A percentile compares a stretch with the other conserved stretches of the same genome.
These are phyloP conservation scores for Plecturocebus donacophilus DNA, from an alignment of 2,113 vertebrate species.

Conservation along the genomic window DNA sequence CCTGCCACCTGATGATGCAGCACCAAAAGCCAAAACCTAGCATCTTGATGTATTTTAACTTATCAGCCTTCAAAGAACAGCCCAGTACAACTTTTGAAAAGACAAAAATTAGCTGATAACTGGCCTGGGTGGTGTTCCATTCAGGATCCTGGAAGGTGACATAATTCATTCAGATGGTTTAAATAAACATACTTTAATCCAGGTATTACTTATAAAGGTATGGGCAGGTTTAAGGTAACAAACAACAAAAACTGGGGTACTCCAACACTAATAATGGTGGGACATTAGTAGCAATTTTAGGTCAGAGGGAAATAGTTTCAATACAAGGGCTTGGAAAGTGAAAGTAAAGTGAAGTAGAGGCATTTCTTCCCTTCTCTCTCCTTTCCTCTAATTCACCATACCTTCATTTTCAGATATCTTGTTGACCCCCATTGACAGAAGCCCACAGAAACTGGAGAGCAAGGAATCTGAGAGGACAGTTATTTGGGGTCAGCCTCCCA, in stretches of 20 bases:
- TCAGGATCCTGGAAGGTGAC: neutral
- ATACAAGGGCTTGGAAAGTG: neutral
- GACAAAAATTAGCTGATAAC: neutral
- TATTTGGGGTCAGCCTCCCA: neutral
- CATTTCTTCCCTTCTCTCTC: neutral
- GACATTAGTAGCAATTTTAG: neutral
- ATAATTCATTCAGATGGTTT: neutral
- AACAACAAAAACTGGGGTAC: neutral
- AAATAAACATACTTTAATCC: neutral
- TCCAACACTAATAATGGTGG: neutral
- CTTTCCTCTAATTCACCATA: neutral
- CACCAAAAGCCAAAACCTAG: neutral
- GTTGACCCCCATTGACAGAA: neutral
- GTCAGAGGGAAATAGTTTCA: neutral
- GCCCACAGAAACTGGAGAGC: neutral
- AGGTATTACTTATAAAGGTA: neutral
- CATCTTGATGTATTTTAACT: neutral
- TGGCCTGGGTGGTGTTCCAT: neutral
- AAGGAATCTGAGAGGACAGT: neutral
- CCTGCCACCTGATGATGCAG: neutral
- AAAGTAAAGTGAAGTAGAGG: neutral
- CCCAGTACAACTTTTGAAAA: neutral
- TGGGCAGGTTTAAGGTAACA: neutral
- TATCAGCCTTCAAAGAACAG: neutral
- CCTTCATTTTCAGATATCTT: neutral